phyloP scores from a whole-genome alignment of 2,888 invertebrate species.

The Scrobipalpa atriplicella region DNA sequence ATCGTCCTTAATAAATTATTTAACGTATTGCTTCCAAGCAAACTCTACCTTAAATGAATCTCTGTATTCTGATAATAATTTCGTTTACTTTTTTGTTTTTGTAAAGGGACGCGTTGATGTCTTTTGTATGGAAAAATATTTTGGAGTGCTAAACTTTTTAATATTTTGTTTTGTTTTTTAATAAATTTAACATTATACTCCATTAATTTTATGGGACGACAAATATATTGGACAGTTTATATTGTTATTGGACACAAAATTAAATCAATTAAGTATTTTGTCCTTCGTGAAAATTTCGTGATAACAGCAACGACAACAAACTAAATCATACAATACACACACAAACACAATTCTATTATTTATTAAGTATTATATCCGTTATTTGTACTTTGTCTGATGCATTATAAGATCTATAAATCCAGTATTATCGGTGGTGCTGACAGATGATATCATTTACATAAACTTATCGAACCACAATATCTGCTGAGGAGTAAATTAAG shows the following conservation, averaged over 20 bases:
- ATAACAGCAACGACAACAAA: too few relatives aligned
- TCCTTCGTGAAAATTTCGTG: too few relatives aligned
- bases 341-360: not conserved
- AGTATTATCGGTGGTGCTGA: conserved; percentile 16
- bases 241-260: too few relatives aligned
- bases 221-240: too few relatives aligned
- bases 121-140: conserved; percentile 2
- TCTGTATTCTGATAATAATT: conserved; percentile 3
- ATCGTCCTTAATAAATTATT: conserved; percentile 8
- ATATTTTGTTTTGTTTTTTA: not conserved
- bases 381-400: conserved; percentile 3
- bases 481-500: conserved; percentile 9
- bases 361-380: not conserved
- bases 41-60: not conserved
- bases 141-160: not conserved
- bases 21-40: conserved; percentile 2
- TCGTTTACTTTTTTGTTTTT: not conserved
- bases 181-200: too few relatives aligned
- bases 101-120: conserved; percentile 16
- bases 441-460: conserved; percentile 25
- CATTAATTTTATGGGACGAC: too few relatives aligned
- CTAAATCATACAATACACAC: too few relatives aligned
- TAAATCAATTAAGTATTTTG: too few relatives aligned
- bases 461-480: conserved; percentile 21
- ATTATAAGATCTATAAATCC: conserved; percentile 10